phyloP scores from a whole-genome alignment of 2,113 vertebrate species.

The Calyptomena viridis region DNA sequence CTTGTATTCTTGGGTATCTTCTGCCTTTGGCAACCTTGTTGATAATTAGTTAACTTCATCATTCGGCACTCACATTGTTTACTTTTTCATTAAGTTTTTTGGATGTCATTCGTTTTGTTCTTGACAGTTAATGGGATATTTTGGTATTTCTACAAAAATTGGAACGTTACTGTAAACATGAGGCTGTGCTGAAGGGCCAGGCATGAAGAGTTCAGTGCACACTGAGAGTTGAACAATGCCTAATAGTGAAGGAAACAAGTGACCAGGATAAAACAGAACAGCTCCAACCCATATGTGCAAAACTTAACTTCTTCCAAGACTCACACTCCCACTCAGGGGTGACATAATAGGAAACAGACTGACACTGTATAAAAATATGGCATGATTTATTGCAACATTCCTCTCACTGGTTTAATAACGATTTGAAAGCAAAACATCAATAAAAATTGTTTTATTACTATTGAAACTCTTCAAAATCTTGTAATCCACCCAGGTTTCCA shows the following conservation, averaged over 20 bases:
- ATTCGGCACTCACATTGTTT: neutral
- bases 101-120: neutral
- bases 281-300: neutral
- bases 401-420: slow-evolving; percentile 15
- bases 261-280: neutral
- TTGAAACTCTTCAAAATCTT: slow-evolving; percentile 21
- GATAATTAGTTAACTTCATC: neutral
- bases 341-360: slow-evolving; percentile 30
- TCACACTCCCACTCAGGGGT: neutral
- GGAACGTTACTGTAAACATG: neutral
- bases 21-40: neutral
- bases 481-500: neutral
- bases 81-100: neutral
- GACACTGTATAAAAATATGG: neutral
- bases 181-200: neutral
- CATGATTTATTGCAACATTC: slow-evolving; percentile 14
- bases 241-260: neutral
- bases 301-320: slow-evolving; percentile 10
- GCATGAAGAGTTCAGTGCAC: neutral
- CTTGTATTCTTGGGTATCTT: neutral
- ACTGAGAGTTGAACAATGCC: neutral
- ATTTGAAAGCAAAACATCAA: slow-evolving; percentile 37
- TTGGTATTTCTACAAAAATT: neutral
- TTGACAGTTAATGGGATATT: neutral
- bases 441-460: neutral